These are phyloP conservation scores for Homarus gammarus DNA, from an alignment of 2,888 invertebrate genomes.

Conservation along the genomic window DNA sequence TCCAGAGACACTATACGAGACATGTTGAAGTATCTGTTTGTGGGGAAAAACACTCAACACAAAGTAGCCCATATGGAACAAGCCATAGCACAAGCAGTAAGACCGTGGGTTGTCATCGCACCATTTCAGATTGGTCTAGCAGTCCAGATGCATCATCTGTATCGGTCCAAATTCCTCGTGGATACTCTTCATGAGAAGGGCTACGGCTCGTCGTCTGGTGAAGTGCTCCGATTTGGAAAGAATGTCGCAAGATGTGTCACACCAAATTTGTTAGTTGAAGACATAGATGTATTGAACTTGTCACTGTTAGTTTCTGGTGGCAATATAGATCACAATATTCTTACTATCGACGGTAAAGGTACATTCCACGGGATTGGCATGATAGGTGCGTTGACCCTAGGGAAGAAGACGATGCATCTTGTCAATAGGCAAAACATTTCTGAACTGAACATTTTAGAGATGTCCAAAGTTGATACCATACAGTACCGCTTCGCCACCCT, in stretches of 20 bases:
- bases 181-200: no score
- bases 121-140: no score
- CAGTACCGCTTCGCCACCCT: slow-evolving; percentile 31
- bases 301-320: slow-evolving; percentile 45
- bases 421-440: slow-evolving; percentile 19
- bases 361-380: slow-evolving; percentile 62
- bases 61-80: no score
- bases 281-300: slow-evolving; percentile 5
- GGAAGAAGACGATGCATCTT: slow-evolving; percentile 40
- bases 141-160: no score
- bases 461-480: slow-evolving; percentile 13
- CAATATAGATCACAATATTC: slow-evolving; percentile 73
- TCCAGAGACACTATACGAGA: no score
- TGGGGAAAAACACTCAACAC: no score
- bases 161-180: no score
- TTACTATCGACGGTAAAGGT: slow-evolving; percentile 70
- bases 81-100: no score
- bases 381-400: slow-evolving; percentile 69
- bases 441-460: slow-evolving; percentile 28
- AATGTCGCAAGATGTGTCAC: slow-evolving; percentile 23
- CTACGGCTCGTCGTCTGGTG: no score
- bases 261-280: slow-evolving; percentile 28
- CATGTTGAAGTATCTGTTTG: no score
- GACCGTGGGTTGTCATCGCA: no score
- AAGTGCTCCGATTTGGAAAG: no score